Percentiles rank a stretch among this genome's conserved stretches.
Evolutionary conservation across 2,888 invertebrate species (phyloP).

Genomic region (Melinaea marsaeus): DNA sequence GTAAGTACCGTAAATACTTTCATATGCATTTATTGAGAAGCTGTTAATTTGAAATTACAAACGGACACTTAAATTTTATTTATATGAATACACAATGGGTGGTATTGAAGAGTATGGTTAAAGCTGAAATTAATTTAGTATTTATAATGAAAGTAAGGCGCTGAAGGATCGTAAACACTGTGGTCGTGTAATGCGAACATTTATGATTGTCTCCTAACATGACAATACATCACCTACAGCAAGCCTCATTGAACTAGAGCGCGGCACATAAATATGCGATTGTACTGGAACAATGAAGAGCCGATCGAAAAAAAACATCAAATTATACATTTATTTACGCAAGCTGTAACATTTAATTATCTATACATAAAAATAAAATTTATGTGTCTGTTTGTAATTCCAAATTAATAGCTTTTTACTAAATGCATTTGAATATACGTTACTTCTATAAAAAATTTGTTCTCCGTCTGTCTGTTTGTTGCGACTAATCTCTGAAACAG

Average conservation of each 20-base stretch:
- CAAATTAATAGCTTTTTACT: too few relatives aligned
- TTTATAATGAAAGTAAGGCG: constrained; percentile 46
- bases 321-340: constrained; percentile 24
- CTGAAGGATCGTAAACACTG: constrained; percentile 57
- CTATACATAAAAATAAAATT: too few relatives aligned
- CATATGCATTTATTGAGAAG: too few relatives aligned
- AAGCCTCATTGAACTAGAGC: constrained; percentile 69
- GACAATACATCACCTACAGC: constrained; percentile 68
- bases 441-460: too few relatives aligned
- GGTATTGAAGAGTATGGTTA: neutral
- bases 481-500: too few relatives aligned
- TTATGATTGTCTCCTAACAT: constrained; percentile 65
- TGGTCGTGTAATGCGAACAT: constrained; percentile 65
- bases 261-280: constrained; percentile 58
- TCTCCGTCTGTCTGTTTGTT: too few relatives aligned
- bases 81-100: constrained; percentile 21
- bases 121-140: constrained; percentile 17
- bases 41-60: too few relatives aligned
- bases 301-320: constrained; percentile 44
- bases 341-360: neutral
- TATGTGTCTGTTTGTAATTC: too few relatives aligned
- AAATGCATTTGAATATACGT: too few relatives aligned
- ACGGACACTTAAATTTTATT: too few relatives aligned
- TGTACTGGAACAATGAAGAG: constrained; percentile 57
- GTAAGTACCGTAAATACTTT: too few relatives aligned